phyloP scores from a whole-genome alignment of 2,797 vertebrate genomes.

The Acanthiza pusilla region DNA sequence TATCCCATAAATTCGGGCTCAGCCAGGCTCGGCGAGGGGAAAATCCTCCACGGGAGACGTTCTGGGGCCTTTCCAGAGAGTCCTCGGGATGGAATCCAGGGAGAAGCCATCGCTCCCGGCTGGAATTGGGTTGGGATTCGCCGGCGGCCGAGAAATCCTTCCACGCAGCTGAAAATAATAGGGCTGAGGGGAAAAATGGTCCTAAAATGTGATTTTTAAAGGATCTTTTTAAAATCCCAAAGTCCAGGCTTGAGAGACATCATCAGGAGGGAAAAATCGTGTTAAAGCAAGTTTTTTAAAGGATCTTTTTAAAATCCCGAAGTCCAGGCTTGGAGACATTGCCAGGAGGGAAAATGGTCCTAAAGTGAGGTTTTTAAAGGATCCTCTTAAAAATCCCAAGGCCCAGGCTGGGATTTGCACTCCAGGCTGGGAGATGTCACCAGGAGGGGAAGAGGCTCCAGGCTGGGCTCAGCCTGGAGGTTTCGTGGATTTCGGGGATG shows the following conservation, averaged over 20 bases:
- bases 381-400: neutral
- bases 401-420: neutral
- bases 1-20: neutral
- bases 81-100: neutral
- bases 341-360: neutral
- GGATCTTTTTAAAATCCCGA: too few species aligned
- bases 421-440: too few species aligned
- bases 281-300: too few species aligned
- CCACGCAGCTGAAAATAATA: constrained; percentile 10
- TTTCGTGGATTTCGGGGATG: neutral
- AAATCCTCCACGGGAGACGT: neutral
- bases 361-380: neutral
- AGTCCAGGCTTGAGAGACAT: neutral
- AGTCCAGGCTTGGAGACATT: too few species aligned
- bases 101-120: neutral
- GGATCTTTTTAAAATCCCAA: neutral
- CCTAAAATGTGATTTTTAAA: neutral
- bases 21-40: neutral
- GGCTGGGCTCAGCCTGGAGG: neutral
- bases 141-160: neutral
- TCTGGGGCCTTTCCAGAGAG: constrained; percentile 24
- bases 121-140: neutral
- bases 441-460: neutral
- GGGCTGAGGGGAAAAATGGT: neutral
- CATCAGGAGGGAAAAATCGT: neutral